These are phyloP conservation scores for Petrocephalus sullivani DNA, from an alignment of 2,797 vertebrate species.

Conservation along the genomic window DNA sequence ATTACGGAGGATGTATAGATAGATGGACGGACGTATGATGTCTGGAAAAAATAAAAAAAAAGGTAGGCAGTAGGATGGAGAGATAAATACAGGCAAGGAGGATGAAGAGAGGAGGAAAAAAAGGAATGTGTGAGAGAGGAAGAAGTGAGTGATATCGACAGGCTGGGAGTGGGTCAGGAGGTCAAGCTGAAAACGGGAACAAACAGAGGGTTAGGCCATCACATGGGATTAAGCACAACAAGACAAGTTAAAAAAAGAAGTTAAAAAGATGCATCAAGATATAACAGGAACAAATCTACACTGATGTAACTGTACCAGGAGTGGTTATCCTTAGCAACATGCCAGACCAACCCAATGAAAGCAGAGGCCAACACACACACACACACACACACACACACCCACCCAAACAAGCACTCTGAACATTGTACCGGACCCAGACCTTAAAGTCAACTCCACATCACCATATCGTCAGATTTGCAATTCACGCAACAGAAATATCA, in stretches of 20 bases:
- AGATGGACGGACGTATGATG: neutral
- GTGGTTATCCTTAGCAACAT: neutral
- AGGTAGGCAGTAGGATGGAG: neutral
- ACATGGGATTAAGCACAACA: neutral
- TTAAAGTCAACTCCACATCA: slow-evolving; percentile 1
- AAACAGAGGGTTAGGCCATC: neutral
- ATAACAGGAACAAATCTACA: neutral
- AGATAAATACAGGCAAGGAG: neutral
- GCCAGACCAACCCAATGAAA: neutral
- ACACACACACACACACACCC: neutral
- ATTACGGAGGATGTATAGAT: neutral
- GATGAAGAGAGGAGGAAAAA: neutral
- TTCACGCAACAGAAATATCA: neutral
- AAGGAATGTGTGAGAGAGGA: neutral
- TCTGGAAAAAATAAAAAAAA: neutral
- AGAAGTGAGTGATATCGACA: neutral
- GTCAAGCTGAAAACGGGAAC: neutral
- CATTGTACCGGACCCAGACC: neutral
- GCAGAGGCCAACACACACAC: neutral
- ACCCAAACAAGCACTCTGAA: neutral
- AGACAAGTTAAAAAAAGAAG: neutral
- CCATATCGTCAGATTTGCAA: neutral
- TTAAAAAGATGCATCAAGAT: neutral
- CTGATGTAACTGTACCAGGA: neutral
- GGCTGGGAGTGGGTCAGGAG: neutral